Base-by-base conservation (phyloP, 2,888 invertebrate species). In the Artemia sinica region DNA sequence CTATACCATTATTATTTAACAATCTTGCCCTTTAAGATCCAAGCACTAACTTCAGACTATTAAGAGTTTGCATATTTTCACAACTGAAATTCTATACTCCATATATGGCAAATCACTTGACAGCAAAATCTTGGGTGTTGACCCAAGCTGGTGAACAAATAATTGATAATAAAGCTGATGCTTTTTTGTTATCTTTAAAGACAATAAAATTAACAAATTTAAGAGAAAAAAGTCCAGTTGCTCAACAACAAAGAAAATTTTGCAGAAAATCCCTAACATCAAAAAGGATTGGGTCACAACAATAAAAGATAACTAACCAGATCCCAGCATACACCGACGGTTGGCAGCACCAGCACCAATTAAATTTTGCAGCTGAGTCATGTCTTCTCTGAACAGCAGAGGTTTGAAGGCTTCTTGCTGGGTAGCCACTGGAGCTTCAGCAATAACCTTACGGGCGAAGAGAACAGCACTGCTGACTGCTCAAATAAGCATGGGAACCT, bases 321-420 rank as follows among this genome's bases (percentile, higher is more conserved):
- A 97, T 79, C 98, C 98, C 78, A n/a, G 98, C 98, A 75, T n/a
- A 96, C 97, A 83, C 98, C 98, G 75, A 97, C 97, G 79, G 98
- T n/a, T 98, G 80, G 98, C 98, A 78, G 98, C 98, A 79, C 98
- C 98, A 81, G 97, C 96, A 81, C 98, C 98, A 83, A 98, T n/a
- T 98, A 83, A 96, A 98, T 85, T 98, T 99, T 80, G 98, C 98
- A 77, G 98, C 98, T 74, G 96, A 95, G 83, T 98, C 98, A 98
- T 99, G 82, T 99, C 98, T n/a, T 80, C 90, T 87, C 75, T 87
- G 86, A 75, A 90, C 86, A 74, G 88, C 83, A 75, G 91, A 86
- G 76, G 92, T 92, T 82, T 91, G 91, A 85, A 93, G 86, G 79
- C 90, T 85, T 66, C 75, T 73, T 75, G 84, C 7, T 72, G 66